These are phyloP conservation scores for Syndactyla subalaris DNA, from an alignment of 2,797 vertebrate species.

Conservation along the genomic window DNA sequence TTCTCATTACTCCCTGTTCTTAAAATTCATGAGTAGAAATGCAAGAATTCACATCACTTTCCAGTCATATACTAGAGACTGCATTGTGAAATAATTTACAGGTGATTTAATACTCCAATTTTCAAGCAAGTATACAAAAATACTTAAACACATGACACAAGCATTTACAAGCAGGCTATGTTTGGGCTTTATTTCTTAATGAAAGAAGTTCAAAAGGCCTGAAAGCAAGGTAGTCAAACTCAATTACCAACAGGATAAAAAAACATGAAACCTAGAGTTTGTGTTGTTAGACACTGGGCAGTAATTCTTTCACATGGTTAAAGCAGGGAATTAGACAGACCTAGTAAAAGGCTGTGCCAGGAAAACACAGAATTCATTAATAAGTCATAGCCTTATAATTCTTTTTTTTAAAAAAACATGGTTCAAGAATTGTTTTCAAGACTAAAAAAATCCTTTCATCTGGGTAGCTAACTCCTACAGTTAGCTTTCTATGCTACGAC, in stretches of 20 bases:
- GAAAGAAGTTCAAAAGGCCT: neutral
- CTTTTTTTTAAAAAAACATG: neutral
- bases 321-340: neutral
- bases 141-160: neutral
- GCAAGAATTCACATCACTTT: neutral
- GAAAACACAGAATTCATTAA: neutral
- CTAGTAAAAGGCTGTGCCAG: neutral
- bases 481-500: neutral
- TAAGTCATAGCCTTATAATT: neutral
- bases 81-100: neutral
- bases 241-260: neutral
- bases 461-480: neutral
- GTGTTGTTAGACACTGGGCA: fast-evolving
- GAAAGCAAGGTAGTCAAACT: neutral
- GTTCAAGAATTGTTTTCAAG: neutral
- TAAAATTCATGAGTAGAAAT: neutral
- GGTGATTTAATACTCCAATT: neutral
- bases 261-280: neutral
- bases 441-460: neutral
- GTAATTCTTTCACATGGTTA: neutral
- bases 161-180: neutral
- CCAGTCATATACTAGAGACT: neutral
- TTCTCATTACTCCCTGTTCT: neutral
- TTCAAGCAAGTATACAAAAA: neutral
- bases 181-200: neutral